These are phyloP conservation scores for Polymixis lichenea DNA, from an alignment of 2,888 invertebrate genomes.

Conservation along the genomic window DNA sequence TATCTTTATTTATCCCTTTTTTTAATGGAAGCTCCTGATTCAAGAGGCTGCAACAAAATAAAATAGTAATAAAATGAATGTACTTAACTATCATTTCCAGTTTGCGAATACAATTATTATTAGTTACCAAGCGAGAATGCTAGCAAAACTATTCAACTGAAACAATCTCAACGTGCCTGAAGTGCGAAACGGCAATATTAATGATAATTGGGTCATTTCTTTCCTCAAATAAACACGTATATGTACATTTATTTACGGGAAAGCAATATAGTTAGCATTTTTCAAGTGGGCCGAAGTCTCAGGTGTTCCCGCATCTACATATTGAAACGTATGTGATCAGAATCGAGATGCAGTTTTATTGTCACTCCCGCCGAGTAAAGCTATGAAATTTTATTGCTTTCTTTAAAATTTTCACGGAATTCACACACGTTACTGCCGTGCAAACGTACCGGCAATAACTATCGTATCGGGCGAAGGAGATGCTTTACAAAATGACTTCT, in stretches of 20 bases:
- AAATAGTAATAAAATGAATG: conserved; percentile 14
- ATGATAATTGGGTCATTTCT: conserved; percentile 69
- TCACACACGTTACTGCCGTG: conserved; percentile 70
- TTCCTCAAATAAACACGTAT: conserved; percentile 65
- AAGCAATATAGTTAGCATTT: conserved; percentile 87
- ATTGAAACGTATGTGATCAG: conserved; percentile 88
- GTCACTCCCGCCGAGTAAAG: conserved; percentile 83
- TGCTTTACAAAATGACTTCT: conserved; percentile 68
- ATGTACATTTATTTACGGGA: conserved; percentile 80
- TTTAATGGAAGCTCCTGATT: background rate
- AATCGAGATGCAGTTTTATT: conserved; percentile 90
- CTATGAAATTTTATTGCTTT: conserved; percentile 85
- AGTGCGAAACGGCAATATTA: conserved; percentile 56
- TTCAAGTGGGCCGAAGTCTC: conserved; percentile 82
- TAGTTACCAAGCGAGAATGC: conserved; percentile 1
- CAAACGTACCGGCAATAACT: conserved; percentile 70
- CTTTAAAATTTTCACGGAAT: conserved; percentile 77
- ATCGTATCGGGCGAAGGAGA: conserved; percentile 59
- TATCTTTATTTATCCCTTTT: background rate
- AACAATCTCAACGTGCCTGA: conserved; percentile 51
- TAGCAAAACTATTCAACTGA: conserved; percentile 42
- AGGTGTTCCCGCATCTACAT: conserved; percentile 87
- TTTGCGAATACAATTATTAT: conserved; percentile 23
- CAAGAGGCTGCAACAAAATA: background rate
- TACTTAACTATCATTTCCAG: conserved; percentile 4